A percentile compares a stretch with the other conserved stretches of the same genome.
These are phyloP conservation scores for Alethe diademata DNA, from an alignment of 2,113 vertebrate genomes.

Conservation along the genomic window DNA sequence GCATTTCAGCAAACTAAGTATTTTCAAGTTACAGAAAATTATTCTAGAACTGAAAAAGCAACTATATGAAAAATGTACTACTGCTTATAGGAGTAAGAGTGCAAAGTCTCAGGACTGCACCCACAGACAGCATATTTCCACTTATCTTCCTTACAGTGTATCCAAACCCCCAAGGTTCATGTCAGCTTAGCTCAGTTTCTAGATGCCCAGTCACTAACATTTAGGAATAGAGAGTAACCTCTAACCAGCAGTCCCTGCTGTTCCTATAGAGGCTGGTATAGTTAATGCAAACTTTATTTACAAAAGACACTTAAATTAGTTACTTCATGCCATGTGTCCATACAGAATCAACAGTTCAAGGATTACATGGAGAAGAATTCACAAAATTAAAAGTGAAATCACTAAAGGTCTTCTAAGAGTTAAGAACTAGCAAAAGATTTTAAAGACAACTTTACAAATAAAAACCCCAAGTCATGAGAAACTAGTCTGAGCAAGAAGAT, in stretches of 20 bases:
- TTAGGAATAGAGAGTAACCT: conserved; percentile 25
- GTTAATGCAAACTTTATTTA: conserved; percentile 98
- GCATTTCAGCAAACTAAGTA: conserved; percentile 2
- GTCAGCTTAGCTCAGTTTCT: not conserved
- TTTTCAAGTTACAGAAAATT: not conserved
- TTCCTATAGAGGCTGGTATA: conserved; percentile 62
- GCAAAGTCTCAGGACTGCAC: conserved; percentile 4
- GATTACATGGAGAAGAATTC: conserved; percentile 77
- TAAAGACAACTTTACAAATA: conserved; percentile 76
- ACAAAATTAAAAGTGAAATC: conserved; percentile 76
- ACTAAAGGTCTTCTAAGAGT: conserved; percentile 74
- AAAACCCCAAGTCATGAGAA: conserved; percentile 68
- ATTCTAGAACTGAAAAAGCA: not conserved
- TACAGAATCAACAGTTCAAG: conserved; percentile 83
- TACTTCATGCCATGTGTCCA: conserved; percentile 93
- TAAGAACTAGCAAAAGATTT: conserved; percentile 76
- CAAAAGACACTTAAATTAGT: conserved; percentile 86
- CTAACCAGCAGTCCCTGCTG: conserved; percentile 49
- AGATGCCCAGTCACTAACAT: conserved; percentile 27
- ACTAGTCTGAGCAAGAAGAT: conserved; percentile 71
- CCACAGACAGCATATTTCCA: not conserved
- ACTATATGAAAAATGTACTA: not conserved
- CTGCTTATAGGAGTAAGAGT: not conserved
- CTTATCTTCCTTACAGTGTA: not conserved
- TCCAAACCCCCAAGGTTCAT: not conserved